A percentile compares a stretch with the other conserved stretches of the same genome.
Evolutionary conservation across 2,113 vertebrate genomes (phyloP).

Genomic region (Alethe castanea): DNA sequence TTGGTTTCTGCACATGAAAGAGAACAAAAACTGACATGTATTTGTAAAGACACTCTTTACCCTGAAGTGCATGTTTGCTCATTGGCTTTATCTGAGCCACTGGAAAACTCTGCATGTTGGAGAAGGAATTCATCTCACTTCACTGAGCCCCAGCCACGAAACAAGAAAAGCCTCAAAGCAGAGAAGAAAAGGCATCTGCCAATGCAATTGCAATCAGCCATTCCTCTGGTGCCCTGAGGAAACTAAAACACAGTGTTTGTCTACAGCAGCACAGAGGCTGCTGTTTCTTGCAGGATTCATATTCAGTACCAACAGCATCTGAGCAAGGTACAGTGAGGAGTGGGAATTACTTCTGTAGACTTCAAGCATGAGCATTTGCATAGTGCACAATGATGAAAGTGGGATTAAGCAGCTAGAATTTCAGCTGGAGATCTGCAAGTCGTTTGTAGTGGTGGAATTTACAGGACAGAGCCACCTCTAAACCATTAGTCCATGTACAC

Average conservation of each 20-base stretch:
- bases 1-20: neutral
- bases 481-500: neutral
- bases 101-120: neutral
- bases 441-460: neutral
- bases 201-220: neutral
- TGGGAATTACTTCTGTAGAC: neutral
- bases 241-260: neutral
- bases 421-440: neutral
- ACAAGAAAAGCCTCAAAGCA: neutral
- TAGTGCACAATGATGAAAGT: neutral
- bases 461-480: neutral
- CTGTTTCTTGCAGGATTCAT: neutral
- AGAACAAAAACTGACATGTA: neutral
- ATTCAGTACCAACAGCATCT: neutral
- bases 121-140: slow-evolving; percentile 22
- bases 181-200: slow-evolving; percentile 13
- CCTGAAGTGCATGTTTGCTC: slow-evolving; percentile 36
- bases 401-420: neutral
- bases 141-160: neutral
- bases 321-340: neutral
- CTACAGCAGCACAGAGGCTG: neutral
- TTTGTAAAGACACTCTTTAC: slow-evolving; percentile 18
- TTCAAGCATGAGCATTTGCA: neutral
- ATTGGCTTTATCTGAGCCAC: slow-evolving; percentile 6
- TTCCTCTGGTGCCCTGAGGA: neutral